phyloP scores from a whole-genome alignment of 2,888 invertebrate species.

The Blomia tropicalis region DNA sequence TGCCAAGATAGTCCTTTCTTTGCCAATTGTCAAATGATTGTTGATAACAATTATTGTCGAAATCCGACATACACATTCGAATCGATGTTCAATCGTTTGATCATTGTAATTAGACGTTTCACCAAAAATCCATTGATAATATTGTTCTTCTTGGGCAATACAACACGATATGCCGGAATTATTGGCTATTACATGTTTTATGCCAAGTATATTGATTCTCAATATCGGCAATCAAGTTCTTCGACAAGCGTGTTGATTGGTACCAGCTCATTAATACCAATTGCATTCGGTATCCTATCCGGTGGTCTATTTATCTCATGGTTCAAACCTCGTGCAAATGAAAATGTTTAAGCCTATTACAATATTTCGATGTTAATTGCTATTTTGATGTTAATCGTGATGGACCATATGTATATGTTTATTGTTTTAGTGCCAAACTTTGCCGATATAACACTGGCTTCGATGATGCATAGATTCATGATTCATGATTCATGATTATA shows the following conservation, averaged over 20 bases:
- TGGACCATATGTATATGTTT: too few relatives aligned
- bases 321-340: constrained; percentile 32
- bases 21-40: constrained; percentile 75
- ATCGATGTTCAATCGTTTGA: too few relatives aligned
- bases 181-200: constrained; percentile 29
- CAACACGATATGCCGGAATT: constrained; percentile 28
- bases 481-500: too few relatives aligned
- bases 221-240: constrained; percentile 29
- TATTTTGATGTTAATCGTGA: too few relatives aligned
- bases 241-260: constrained; percentile 27
- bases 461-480: too few relatives aligned
- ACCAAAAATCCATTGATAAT: constrained; percentile 28
- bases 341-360: too few relatives aligned
- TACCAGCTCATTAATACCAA: constrained; percentile 27
- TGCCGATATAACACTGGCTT: too few relatives aligned
- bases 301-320: constrained; percentile 32
- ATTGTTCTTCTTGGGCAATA: constrained; percentile 27
- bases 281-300: constrained; percentile 27
- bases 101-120: constrained; percentile 20
- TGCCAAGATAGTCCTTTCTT: constrained; percentile 75
- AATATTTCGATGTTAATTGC: too few relatives aligned
- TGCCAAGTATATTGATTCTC: constrained; percentile 30
- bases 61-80: constrained; percentile 59
- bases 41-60: constrained; percentile 62
- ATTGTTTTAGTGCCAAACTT: too few relatives aligned